phyloP scores from a whole-genome alignment of 2,113 vertebrate species.

The Azemiops feae region DNA sequence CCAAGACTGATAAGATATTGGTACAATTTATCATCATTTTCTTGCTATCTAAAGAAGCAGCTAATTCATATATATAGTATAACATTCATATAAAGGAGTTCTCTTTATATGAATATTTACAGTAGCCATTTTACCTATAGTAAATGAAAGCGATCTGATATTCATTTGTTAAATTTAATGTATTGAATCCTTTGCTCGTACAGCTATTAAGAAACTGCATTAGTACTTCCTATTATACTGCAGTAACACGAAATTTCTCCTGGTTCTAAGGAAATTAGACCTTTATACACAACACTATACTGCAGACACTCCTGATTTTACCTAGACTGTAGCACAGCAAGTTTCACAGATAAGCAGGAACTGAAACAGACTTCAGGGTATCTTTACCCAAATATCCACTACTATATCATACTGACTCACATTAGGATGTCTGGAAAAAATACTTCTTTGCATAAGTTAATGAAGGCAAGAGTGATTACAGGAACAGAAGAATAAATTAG shows the following conservation, averaged over 20 bases:
- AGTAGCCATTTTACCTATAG: background rate
- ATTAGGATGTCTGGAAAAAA: background rate
- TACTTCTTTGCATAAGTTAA: background rate
- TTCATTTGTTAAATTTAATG: background rate
- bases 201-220: background rate
- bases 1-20: background rate
- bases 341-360: background rate
- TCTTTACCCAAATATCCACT: background rate
- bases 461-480: background rate
- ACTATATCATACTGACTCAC: background rate
- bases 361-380: background rate
- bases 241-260: background rate
- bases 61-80: background rate
- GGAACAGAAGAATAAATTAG: rapidly evolving
- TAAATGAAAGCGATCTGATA: background rate
- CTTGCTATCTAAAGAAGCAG: background rate
- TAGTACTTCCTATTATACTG: background rate
- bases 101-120: background rate
- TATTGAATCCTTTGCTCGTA: background rate
- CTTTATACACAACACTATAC: background rate
- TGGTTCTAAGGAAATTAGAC: background rate
- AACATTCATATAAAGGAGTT: background rate
- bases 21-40: background rate
- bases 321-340: background rate
- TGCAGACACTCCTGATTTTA: background rate